phyloP scores from a whole-genome alignment of 2,113 vertebrate species.

The Hipposideros armiger region DNA sequence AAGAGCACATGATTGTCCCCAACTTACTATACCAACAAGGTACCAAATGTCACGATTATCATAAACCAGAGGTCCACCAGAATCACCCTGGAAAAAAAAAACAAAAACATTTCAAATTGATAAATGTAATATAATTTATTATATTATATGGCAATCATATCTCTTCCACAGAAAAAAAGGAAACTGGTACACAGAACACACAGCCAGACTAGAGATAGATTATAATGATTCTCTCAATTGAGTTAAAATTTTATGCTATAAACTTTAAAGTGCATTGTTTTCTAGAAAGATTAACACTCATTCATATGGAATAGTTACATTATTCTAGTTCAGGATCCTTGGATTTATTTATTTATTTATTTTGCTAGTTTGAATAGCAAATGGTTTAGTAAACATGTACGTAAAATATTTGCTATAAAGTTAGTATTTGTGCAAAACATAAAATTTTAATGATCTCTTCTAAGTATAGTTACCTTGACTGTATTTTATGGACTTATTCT shows the following conservation, averaged over 20 bases:
- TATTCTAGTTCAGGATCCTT: slow-evolving; percentile 16
- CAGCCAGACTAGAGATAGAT: neutral
- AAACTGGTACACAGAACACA: neutral
- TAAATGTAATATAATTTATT: neutral
- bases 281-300: neutral
- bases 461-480: neutral
- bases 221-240: neutral
- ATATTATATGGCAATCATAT: neutral
- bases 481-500: neutral
- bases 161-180: neutral
- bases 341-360: neutral
- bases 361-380: neutral
- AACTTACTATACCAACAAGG: slow-evolving; percentile 90
- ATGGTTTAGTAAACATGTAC: neutral
- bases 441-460: neutral
- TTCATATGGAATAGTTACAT: neutral
- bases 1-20: slow-evolving; percentile 90
- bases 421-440: neutral
- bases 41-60: slow-evolving; percentile 89
- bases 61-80: slow-evolving; percentile 94
- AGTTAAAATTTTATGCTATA: neutral
- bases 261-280: slow-evolving; percentile 7
- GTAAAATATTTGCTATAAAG: slow-evolving; percentile 30
- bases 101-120: slow-evolving; percentile 37
- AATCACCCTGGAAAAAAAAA: slow-evolving; percentile 92